Evolutionary conservation across 1,140 invertebrate species (phyloP).

Genomic region (Meloidogyne floridensis): DNA sequence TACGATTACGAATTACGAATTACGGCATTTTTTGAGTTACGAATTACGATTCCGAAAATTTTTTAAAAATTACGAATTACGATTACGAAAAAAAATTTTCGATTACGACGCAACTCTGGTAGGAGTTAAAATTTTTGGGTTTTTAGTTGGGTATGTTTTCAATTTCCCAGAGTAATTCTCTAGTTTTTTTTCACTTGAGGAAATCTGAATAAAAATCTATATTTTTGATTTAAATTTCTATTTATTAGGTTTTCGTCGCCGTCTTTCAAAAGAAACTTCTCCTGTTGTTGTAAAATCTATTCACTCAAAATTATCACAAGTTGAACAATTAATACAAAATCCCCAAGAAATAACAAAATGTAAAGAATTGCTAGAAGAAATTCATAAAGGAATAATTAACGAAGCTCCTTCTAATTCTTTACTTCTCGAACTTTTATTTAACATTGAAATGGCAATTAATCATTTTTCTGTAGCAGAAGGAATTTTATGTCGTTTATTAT

Average conservation of each 20-base stretch:
- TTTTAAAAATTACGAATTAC: too few species aligned
- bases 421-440: not conserved
- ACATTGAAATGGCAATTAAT: not conserved
- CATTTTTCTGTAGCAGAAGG: not conserved
- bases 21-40: too few species aligned
- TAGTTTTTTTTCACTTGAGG: not conserved
- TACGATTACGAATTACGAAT: too few species aligned
- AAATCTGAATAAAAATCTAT: too few species aligned
- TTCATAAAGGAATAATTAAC: not conserved
- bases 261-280: not conserved
- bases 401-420: not conserved
- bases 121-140: too few species aligned
- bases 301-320: not conserved
- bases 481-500: not conserved
- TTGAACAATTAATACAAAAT: not conserved
- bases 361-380: not conserved
- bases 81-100: too few species aligned
- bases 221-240: not conserved
- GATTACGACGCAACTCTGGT: too few species aligned
- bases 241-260: not conserved
- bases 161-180: too few species aligned
- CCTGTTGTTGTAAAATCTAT: not conserved
- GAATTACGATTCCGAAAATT: too few species aligned
- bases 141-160: too few species aligned
- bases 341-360: not conserved